These are phyloP conservation scores for Platyrinchus mystaceus DNA, from an alignment of 2,797 vertebrate species.

Conservation along the genomic window DNA sequence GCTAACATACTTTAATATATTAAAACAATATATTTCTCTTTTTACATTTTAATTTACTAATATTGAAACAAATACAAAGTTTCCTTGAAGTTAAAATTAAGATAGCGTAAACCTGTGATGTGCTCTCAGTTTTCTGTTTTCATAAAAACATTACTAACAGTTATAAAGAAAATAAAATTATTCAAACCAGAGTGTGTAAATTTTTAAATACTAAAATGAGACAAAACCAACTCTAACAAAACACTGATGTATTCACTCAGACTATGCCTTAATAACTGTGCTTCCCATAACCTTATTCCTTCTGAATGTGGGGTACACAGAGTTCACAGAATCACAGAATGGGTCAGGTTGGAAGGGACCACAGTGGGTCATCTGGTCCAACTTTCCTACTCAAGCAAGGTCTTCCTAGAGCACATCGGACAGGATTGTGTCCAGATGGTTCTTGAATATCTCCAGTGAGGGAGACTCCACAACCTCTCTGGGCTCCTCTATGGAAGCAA, in stretches of 20 bases:
- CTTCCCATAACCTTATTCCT: not conserved
- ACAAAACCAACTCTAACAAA: not conserved
- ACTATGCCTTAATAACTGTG: not conserved
- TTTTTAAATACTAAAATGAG: not conserved
- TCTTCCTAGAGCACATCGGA: not conserved
- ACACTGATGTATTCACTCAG: not conserved
- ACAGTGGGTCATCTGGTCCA: not conserved
- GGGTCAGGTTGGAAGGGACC: not conserved
- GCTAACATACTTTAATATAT: too few relatives aligned
- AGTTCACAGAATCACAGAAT: not conserved
- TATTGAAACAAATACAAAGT: not conserved
- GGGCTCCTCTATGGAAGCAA: not conserved
- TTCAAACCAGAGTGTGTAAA: not conserved
- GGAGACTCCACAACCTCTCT: not conserved
- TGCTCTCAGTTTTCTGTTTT: not conserved
- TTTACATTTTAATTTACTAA: not conserved
- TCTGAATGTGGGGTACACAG: not conserved
- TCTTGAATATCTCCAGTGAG: not conserved
- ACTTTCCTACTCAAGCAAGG: not conserved
- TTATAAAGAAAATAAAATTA: not conserved
- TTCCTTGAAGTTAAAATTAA: not conserved
- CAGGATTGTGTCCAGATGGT: accelerated
- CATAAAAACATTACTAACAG: not conserved
- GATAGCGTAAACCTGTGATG: not conserved
- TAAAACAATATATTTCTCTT: not conserved